A percentile compares a stretch with the other conserved stretches of the same genome.
phyloP scores from a whole-genome alignment of 2,113 vertebrate species.

The Stegostoma tigrinum region DNA sequence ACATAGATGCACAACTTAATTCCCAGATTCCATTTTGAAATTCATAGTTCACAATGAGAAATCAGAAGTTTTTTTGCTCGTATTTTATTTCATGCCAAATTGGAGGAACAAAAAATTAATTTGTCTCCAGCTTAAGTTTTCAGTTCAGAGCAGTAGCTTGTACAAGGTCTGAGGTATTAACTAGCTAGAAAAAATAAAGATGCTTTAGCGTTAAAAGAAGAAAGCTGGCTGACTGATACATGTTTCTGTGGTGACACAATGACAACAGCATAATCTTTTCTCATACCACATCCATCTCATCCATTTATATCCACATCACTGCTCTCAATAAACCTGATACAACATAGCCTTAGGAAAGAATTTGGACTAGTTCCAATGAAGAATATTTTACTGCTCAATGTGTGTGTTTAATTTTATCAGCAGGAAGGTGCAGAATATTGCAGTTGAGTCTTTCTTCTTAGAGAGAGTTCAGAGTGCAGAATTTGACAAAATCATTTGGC shows the following conservation, averaged over 20 bases:
- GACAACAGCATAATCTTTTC: slow-evolving; percentile 48
- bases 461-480: slow-evolving; percentile 40
- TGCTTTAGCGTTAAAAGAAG: slow-evolving; percentile 38
- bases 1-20: neutral
- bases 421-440: slow-evolving; percentile 42
- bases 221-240: slow-evolving; percentile 47
- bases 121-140: neutral
- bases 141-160: slow-evolving; percentile 9
- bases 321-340: slow-evolving; percentile 43
- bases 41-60: neutral
- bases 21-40: neutral
- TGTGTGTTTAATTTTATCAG: slow-evolving; percentile 40
- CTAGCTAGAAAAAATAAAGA: neutral
- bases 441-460: slow-evolving; percentile 28
- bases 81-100: neutral
- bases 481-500: slow-evolving; percentile 40
- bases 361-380: slow-evolving; percentile 43
- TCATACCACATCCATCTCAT: slow-evolving; percentile 45
- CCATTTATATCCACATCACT: slow-evolving; percentile 46
- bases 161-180: neutral
- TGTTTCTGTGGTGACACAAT: slow-evolving; percentile 44
- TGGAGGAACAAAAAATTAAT: neutral
- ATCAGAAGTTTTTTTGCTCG: neutral
- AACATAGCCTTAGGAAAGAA: slow-evolving; percentile 42
- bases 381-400: slow-evolving; percentile 42